phyloP scores from a whole-genome alignment of 1,140 invertebrate genomes.

The Drosophila hydei region DNA sequence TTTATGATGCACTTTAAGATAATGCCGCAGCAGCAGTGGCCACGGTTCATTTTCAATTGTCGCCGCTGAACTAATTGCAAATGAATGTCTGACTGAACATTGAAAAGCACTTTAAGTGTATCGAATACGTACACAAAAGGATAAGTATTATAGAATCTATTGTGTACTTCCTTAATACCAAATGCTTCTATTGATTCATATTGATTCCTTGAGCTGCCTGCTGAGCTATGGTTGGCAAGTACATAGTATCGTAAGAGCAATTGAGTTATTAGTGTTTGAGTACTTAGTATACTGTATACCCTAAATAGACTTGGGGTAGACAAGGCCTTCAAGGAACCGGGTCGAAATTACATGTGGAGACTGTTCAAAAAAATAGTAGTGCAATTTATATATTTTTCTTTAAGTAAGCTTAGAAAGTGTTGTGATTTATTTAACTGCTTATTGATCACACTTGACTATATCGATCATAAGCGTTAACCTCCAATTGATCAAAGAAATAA shows the following conservation, averaged over 20 bases:
- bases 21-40: conserved; percentile 59
- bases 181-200: neutral
- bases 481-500: too few species aligned
- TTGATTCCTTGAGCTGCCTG: too few species aligned
- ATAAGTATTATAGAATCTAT: neutral
- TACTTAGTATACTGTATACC: neutral
- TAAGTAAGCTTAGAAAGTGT: too few species aligned
- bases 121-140: neutral
- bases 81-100: conserved; percentile 31
- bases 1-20: conserved; percentile 77
- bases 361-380: too few species aligned
- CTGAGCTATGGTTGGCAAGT: neutral
- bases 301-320: neutral
- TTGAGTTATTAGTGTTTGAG: neutral
- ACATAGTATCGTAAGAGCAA: neutral
- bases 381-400: too few species aligned
- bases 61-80: conserved; percentile 53
- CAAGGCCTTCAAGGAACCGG: too few species aligned
- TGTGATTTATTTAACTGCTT: too few species aligned
- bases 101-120: conserved; percentile 44
- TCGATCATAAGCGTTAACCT: too few species aligned
- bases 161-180: neutral
- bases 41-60: conserved; percentile 73
- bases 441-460: too few species aligned
- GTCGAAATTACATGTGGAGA: too few species aligned